Evolutionary conservation across 2,888 invertebrate genomes (phyloP).

Genomic region (Drosophila flavopinicola): DNA sequence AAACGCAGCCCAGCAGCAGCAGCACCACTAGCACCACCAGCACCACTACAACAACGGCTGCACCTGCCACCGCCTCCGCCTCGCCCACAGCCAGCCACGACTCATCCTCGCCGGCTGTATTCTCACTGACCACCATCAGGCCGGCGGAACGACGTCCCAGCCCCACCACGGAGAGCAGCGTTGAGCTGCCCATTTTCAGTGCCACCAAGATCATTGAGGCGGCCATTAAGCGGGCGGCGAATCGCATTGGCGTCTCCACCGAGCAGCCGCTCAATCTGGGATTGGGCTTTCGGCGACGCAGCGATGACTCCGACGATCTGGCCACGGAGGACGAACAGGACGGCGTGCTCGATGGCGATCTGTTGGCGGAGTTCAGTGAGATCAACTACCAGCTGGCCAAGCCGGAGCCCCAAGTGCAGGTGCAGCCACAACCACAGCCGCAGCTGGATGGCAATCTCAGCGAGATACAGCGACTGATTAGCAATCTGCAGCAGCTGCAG

Average conservation of each 20-base stretch:
- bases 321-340: slow-evolving; percentile 23
- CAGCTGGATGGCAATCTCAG: slow-evolving; percentile 85
- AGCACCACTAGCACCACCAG: slow-evolving; percentile 11
- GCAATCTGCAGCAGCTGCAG: slow-evolving; percentile 84
- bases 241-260: slow-evolving; percentile 78
- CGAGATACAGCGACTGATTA: slow-evolving; percentile 85
- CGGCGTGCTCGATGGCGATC: slow-evolving; percentile 65
- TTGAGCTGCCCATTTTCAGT: slow-evolving; percentile 79
- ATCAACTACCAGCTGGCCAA: slow-evolving; percentile 79
- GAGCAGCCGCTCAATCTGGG: slow-evolving; percentile 61
- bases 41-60: slow-evolving; percentile 8
- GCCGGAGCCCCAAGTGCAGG: slow-evolving; percentile 55
- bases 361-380: slow-evolving; percentile 80
- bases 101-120: slow-evolving; percentile 76
- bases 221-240: slow-evolving; percentile 80
- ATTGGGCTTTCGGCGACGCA: slow-evolving; percentile 67
- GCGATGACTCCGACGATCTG: slow-evolving; percentile 58
- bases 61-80: slow-evolving; percentile 5
- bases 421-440: slow-evolving; percentile 14
- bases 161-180: slow-evolving; percentile 72
- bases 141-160: slow-evolving; percentile 64
- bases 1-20: slow-evolving; percentile 29
- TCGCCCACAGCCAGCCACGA: slow-evolving; percentile 44
- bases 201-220: slow-evolving; percentile 82
- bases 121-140: slow-evolving; percentile 78